Conservation (phyloP, 2,797 vertebrate species). For the Chelidonichthys spinosus region DNA sequence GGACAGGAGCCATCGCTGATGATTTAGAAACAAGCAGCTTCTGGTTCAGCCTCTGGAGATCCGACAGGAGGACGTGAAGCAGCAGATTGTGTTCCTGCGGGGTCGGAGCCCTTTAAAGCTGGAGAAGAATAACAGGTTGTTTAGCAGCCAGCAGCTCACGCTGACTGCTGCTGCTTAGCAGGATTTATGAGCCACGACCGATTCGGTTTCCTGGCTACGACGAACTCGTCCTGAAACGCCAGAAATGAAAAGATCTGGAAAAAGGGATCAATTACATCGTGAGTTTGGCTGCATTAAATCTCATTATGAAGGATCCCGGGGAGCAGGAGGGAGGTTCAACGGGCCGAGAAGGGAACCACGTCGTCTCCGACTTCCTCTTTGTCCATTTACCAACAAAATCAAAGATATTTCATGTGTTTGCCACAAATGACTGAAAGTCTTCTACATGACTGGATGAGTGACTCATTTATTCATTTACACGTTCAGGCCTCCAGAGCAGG, state of each 20-base stretch:
- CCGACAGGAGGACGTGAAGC: not conserved
- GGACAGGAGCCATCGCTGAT: not conserved
- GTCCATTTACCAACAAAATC: no score
- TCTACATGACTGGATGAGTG: not conserved
- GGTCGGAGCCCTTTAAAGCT: not conserved
- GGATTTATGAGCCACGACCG: not conserved
- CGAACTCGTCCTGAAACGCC: not conserved
- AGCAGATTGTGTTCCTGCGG: not conserved
- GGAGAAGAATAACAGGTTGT: not conserved
- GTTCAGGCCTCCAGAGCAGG: no score
- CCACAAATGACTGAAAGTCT: no score
- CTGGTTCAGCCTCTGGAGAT: not conserved
- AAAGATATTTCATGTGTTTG: no score
- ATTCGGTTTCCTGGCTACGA: not conserved
- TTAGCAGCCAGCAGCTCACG: conserved; percentile 4
- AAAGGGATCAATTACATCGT: no score
- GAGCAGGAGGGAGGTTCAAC: not conserved
- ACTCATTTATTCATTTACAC: no score
- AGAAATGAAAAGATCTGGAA: not conserved
- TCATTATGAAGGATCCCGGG: not conserved
- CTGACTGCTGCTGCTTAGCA: not conserved
- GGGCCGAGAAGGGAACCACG: not conserved
- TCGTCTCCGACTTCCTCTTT: not conserved
- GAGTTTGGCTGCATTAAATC: not conserved
- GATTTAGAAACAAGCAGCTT: not conserved